Conservation (phyloP, 1,140 invertebrate species). For the Drosophila sp. region DNA sequence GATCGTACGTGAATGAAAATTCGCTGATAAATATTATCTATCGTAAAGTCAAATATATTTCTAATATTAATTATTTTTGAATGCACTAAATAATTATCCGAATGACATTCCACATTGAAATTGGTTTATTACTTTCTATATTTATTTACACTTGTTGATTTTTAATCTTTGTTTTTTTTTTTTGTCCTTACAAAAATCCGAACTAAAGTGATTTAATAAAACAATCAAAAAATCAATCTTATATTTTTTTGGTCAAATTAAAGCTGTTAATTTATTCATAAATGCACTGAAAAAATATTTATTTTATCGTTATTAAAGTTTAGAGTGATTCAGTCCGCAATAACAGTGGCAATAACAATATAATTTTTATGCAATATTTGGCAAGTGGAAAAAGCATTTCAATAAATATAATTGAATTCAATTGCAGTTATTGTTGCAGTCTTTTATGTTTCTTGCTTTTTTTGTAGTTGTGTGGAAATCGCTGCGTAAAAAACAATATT, state of each 20-base stretch:
- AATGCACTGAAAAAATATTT: constrained; percentile 11
- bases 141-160: too few relatives aligned
- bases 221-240: constrained; percentile 11
- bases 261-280: not conserved
- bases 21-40: too few relatives aligned
- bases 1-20: too few relatives aligned
- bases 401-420: constrained; percentile 60
- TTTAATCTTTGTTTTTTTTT: too few relatives aligned
- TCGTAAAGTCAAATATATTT: too few relatives aligned
- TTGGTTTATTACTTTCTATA: not conserved
- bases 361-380: constrained; percentile 28
- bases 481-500: constrained; percentile 10
- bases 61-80: too few relatives aligned
- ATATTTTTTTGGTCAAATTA: not conserved
- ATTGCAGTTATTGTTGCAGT: constrained; percentile 20
- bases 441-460: constrained; percentile 29
- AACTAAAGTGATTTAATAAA: not conserved
- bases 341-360: not conserved
- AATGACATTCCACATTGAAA: too few relatives aligned
- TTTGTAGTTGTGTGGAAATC: constrained; percentile 12
- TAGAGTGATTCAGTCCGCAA: not conserved
- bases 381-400: constrained; percentile 38
- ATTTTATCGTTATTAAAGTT: constrained; percentile 13
- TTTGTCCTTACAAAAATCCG: not conserved
- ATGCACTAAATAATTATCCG: too few relatives aligned